phyloP scores from a whole-genome alignment of 2,888 invertebrate genomes.

The Endotricha flammealis region DNA sequence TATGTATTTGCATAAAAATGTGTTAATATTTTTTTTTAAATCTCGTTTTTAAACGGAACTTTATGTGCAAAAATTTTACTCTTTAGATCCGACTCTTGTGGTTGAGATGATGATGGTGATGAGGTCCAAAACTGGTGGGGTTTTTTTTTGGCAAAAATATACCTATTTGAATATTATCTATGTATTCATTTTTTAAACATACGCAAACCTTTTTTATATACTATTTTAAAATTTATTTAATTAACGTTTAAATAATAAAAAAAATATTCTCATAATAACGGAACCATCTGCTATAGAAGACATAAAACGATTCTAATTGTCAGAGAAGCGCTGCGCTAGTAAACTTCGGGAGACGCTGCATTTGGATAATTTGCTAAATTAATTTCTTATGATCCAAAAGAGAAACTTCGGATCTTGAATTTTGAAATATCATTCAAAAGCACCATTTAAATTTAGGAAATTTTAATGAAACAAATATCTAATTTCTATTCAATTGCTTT shows the following conservation, averaged over 20 bases:
- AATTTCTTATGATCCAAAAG: conserved; percentile 18
- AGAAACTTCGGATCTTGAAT: conserved; percentile 16
- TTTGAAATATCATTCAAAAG: conserved; percentile 10
- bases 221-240: not conserved
- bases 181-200: no score
- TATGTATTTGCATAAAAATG: no score
- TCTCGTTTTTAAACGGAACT: no score
- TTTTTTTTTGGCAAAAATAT: no score
- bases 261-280: not conserved
- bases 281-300: conserved; percentile 5
- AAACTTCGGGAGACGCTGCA: conserved; percentile 20
- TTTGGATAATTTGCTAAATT: conserved; percentile 24
- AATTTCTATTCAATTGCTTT: no score
- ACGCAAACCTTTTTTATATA: no score
- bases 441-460: conserved; percentile 13
- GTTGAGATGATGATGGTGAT: no score
- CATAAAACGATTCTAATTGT: conserved; percentile 16
- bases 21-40: no score
- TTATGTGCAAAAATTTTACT: no score
- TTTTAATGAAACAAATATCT: not conserved
- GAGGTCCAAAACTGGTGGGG: no score
- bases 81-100: no score
- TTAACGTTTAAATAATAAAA: not conserved
- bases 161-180: no score
- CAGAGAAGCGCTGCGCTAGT: conserved; percentile 18